phyloP scores from a whole-genome alignment of 2,888 invertebrate genomes.

The Parnassius glacialis region DNA sequence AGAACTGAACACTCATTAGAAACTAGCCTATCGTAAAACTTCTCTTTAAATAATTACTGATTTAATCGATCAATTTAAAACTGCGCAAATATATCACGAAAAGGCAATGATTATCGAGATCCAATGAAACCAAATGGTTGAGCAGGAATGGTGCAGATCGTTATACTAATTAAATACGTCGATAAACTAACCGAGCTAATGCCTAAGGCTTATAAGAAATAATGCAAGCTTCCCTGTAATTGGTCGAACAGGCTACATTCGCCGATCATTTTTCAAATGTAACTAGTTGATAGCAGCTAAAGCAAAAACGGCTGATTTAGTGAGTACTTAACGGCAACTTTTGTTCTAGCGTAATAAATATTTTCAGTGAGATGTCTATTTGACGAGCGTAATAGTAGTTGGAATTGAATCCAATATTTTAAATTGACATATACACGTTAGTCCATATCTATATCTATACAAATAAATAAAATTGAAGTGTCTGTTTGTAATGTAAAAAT shows the following conservation, averaged over 20 bases:
- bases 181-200: constrained; percentile 20
- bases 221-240: constrained; percentile 23
- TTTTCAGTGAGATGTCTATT: too few species aligned
- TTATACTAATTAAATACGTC: constrained; percentile 26
- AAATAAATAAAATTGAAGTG: too few species aligned
- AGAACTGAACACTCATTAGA: neutral
- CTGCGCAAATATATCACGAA: constrained; percentile 23
- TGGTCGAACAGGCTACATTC: constrained; percentile 11
- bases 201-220: constrained; percentile 23
- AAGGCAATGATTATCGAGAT: constrained; percentile 24
- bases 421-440: too few species aligned
- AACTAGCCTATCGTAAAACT: neutral
- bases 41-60: constrained; percentile 2
- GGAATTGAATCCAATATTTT: too few species aligned
- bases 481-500: too few species aligned
- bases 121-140: constrained; percentile 15
- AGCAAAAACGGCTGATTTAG: constrained; percentile 13
- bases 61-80: constrained; percentile 21
- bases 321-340: neutral
- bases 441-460: too few species aligned
- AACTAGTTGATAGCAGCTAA: constrained; percentile 8
- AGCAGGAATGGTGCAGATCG: constrained; percentile 20
- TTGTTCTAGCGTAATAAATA: too few species aligned
- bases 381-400: too few species aligned
- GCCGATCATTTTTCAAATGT: constrained; percentile 22